Base-by-base conservation (phyloP, 2,797 vertebrate genomes). In the Alauda arvensis region DNA sequence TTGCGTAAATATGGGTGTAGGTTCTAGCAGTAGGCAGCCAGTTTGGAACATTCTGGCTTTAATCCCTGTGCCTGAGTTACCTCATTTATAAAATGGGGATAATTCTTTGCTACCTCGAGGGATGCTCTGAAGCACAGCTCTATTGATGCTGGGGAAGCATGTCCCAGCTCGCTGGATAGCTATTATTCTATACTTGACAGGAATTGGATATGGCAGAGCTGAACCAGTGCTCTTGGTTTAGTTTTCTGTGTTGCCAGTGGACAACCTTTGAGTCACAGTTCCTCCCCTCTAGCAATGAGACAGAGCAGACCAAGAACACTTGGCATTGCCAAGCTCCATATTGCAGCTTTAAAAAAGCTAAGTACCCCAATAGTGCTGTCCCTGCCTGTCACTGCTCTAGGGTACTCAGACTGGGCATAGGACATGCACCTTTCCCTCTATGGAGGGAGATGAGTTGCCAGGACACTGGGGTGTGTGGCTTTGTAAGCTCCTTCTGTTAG, bases 31-130 rank as follows among this genome's bases (percentile, higher is more conserved):
- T 81, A 95, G 85, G 88, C 87, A 90, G 91, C 81, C 86, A 60
- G 68, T 77, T 87, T 85, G 79, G 77, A 93, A 94, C 70, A 78
- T 61, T 81, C 82, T 93, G 91, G 94, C 90, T 93, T 91, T 92
- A 90, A 90, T 94, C 87, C 80, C 75, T 85, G 61, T 71, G 66
- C 85, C 83, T 75, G 78, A 89, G 90, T 95, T 93, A 94, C 93
- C 56, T 91, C 89, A 91, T 87, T 92, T 94, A 83, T 89, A 91
- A 94, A 94, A 94, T 84, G 45, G 89, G 77, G 66, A 84, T 94
- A 94, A 95, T 93, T 94, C 94, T 90, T 91, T 89, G 87, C 90
- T 94, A 90, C 93, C 94, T 94, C 92, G 87, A 95, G 93, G 94
- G 91, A 94, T 90, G 85, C 93, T 90, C 77, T 87, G 85, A 77